Percentiles rank a stretch among this genome's conserved stretches.
Evolutionary conservation across 2,113 vertebrate genomes (phyloP).

Genomic region (Chamaetylas fuelleborni): DNA sequence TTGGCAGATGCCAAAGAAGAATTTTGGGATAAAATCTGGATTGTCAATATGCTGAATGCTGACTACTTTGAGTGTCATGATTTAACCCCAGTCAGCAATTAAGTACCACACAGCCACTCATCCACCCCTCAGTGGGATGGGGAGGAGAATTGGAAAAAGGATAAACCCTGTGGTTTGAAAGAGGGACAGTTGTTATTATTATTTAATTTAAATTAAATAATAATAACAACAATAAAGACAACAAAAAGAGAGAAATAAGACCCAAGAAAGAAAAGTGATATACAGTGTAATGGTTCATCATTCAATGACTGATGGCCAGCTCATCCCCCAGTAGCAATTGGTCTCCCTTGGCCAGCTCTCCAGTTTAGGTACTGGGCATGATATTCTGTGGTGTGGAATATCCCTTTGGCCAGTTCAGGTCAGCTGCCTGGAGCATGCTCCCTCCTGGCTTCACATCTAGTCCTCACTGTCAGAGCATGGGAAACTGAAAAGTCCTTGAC

Average conservation of each 20-base stretch:
- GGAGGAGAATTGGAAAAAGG: not conserved
- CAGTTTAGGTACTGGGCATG: not conserved
- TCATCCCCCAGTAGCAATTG: rapidly evolving
- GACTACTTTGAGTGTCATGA: not conserved
- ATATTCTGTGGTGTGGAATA: not conserved
- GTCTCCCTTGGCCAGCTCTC: not conserved
- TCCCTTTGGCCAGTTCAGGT: not conserved
- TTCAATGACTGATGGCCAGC: not conserved
- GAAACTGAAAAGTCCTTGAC: not conserved
- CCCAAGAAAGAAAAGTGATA: not conserved
- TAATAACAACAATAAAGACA: not conserved
- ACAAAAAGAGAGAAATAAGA: not conserved
- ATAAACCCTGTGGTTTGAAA: not conserved
- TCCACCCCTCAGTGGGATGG: not conserved
- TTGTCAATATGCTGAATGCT: not conserved
- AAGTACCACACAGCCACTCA: not conserved
- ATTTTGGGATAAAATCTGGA: not conserved
- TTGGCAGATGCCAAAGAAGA: not conserved
- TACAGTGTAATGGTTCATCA: not conserved
- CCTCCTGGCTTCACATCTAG: not conserved
- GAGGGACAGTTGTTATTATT: not conserved
- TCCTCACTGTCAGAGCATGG: not conserved
- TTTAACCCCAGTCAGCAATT: not conserved
- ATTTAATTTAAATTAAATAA: not conserved
- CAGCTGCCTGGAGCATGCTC: not conserved